A percentile compares a stretch with the other conserved stretches of the same genome.
Conservation (phyloP, 2,797 vertebrate genomes). For the Threskiornis aethiopicus region DNA sequence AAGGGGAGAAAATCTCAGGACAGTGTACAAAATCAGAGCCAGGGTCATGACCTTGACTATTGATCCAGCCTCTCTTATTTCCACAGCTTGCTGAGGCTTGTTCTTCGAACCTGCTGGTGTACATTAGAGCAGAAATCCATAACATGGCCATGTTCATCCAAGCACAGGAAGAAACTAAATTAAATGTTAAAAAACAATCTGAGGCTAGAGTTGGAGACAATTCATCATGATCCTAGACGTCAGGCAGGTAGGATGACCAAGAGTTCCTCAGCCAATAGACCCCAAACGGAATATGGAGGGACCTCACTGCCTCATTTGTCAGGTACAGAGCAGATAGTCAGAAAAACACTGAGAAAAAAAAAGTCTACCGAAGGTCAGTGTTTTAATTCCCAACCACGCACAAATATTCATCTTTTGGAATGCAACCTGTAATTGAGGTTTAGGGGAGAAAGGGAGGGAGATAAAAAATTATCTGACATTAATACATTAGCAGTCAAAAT, state of each 20-base stretch:
- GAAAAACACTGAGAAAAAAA: slow-evolving; percentile 76
- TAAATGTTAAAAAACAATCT: slow-evolving; percentile 99
- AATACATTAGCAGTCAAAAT: slow-evolving; percentile 44
- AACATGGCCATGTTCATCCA: slow-evolving; percentile 96
- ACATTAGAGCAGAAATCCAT: slow-evolving; percentile 99
- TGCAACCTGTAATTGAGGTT: slow-evolving; percentile 61
- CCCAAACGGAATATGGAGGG: slow-evolving; percentile 78
- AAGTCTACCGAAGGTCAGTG: slow-evolving; percentile 83
- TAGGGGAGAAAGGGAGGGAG: background rate
- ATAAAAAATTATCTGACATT: slow-evolving; percentile 28
- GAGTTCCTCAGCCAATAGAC: slow-evolving; percentile 82
- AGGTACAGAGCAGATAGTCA: slow-evolving; percentile 76
- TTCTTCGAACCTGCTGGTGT: slow-evolving; percentile 93
- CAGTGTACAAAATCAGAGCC: slow-evolving; percentile 78
- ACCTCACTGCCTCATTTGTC: slow-evolving; percentile 80
- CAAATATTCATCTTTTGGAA: slow-evolving; percentile 67
- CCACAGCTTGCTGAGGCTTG: slow-evolving; percentile 90
- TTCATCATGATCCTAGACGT: slow-evolving; percentile 96
- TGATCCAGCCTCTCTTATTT: slow-evolving; percentile 96
- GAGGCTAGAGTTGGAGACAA: slow-evolving; percentile 90
- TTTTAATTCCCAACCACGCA: slow-evolving; percentile 67
- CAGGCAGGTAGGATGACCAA: slow-evolving; percentile 85
- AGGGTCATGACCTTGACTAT: slow-evolving; percentile 94
- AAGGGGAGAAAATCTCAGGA: slow-evolving; percentile 78
- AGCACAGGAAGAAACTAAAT: slow-evolving; percentile 99